Evolutionary conservation across 2,888 invertebrate species (phyloP), one percentile per base, ranked within the genome.

Genomic region (Psylliodes chrysocephalus): DNA sequence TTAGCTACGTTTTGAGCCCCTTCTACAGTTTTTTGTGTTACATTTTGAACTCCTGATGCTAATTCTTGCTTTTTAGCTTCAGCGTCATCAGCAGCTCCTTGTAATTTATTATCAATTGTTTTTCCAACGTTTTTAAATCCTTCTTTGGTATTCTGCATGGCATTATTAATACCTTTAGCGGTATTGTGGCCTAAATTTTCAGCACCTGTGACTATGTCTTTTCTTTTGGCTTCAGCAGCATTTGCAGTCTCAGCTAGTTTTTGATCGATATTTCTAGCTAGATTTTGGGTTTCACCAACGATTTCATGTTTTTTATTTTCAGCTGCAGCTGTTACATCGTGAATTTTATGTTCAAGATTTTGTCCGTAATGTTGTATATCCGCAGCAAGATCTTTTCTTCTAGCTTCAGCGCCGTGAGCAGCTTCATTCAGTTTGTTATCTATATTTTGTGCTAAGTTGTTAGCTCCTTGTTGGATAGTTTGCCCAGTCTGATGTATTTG

Each of bases 41-140:
- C 30, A 55, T 54, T 55, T 54, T 66, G 55, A 6, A 59, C 60
- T 1, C 63, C 64, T 18, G 57, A 28, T 14, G 42, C 68, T 1
- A 65, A 1, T 12, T 69, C 57, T 25, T 59, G 47, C 12, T 47
- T 40, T 33, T 69, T 68, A n/a, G n/a, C n/a, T n/a, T n/a, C n/a
- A n/a, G n/a, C n/a, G 10, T 55, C 56, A 49, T 71, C 68, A 10
- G 70, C 70, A 22, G 90, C 85, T 64, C 88, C 86, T 75, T 87
- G 86, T 73, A 90, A 79, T 81, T 89, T 89, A 68, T 85, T 79
- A 76, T 89, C 89, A 47, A 88, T 33, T 30, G 15, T 56, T 54
- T 53, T 54, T 1, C 56, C 66, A 3, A 64, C 15, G 17, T 65
- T 60, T n/a, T 55, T 19, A 3, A 62, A 22, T 25, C 63, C 67